Evolutionary conservation across 2,113 vertebrate genomes (phyloP).

Genomic region (Paradoxurus hermaphroditus): DNA sequence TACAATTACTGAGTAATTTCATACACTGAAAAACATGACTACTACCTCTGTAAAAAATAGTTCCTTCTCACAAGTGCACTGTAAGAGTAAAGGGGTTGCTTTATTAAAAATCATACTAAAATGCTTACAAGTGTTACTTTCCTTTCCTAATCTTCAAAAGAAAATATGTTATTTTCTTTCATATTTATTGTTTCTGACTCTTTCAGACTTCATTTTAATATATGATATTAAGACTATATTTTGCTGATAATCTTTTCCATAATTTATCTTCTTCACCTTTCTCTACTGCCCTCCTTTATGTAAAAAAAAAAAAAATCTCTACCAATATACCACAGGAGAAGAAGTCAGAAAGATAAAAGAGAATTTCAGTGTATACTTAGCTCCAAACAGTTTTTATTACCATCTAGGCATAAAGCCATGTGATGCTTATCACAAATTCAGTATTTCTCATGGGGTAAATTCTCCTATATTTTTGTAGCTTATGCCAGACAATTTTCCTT

Average conservation of each 20-base stretch:
- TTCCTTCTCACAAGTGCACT: background rate
- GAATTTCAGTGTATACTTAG: background rate
- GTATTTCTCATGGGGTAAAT: background rate
- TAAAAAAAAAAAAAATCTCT: background rate
- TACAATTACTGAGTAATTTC: background rate
- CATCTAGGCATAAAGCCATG: background rate
- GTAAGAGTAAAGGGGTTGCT: background rate
- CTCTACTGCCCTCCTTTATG: background rate
- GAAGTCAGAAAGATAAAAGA: background rate
- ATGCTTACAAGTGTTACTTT: background rate
- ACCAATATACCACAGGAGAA: background rate
- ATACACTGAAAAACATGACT: background rate
- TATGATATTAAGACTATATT: background rate
- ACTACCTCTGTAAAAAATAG: background rate
- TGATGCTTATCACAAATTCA: background rate
- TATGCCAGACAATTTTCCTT: background rate
- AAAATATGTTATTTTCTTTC: background rate
- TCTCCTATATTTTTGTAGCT: background rate
- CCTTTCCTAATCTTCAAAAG: background rate
- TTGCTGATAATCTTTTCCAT: background rate
- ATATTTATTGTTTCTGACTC: background rate
- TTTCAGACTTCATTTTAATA: background rate
- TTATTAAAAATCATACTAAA: constrained; percentile 25
- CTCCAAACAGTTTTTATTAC: background rate
- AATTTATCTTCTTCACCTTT: background rate